Conservation (phyloP, 2,797 vertebrate species). For the Decapterus maruadsi region DNA sequence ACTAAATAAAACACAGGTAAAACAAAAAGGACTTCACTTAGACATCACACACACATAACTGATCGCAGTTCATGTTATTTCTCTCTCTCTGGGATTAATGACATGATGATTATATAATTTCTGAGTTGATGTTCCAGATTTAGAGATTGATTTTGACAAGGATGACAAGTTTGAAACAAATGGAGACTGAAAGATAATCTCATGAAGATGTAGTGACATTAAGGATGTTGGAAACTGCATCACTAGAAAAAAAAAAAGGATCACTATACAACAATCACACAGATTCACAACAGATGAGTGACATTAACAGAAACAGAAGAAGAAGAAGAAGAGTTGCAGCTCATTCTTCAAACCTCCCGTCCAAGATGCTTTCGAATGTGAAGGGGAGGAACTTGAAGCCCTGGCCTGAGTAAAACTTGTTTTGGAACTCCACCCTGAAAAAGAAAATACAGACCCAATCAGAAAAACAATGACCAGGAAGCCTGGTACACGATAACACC, state of each 20-base stretch:
- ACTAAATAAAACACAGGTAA: constrained; percentile 60
- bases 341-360: constrained; percentile 92
- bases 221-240: constrained; percentile 11
- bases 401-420: constrained; percentile 95
- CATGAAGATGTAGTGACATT: constrained; percentile 3
- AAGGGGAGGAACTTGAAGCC: constrained; percentile 98
- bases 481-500: neutral
- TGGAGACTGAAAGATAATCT: constrained; percentile 10
- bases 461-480: constrained; percentile 13
- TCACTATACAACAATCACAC: constrained; percentile 38
- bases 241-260: constrained; percentile 8
- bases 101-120: constrained; percentile 19
- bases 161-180: constrained; percentile 29
- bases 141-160: constrained; percentile 21
- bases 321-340: neutral
- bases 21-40: constrained; percentile 34
- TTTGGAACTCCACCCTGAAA: constrained; percentile 98
- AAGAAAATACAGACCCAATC: constrained; percentile 17
- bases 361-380: constrained; percentile 94
- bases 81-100: constrained; percentile 20
- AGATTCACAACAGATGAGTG: constrained; percentile 26
- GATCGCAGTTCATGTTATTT: constrained; percentile 16
- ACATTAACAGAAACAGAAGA: constrained; percentile 2
- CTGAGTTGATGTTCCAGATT: constrained; percentile 14
- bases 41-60: constrained; percentile 36